Conservation (phyloP, 2,888 invertebrate genomes). For the Heliconius sara region DNA sequence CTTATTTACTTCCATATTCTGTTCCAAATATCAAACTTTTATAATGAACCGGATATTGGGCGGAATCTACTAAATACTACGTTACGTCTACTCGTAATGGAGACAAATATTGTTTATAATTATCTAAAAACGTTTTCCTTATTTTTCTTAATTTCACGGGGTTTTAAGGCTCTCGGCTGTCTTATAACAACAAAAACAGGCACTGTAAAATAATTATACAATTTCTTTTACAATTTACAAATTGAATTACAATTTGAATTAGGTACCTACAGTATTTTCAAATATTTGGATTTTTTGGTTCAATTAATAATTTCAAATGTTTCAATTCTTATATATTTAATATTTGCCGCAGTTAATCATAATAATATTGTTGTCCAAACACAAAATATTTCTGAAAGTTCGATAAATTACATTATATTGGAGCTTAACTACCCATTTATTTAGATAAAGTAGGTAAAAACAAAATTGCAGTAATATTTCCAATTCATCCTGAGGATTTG, state of each 20-base stretch:
- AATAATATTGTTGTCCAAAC: not conserved
- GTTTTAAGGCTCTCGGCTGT: too few relatives aligned
- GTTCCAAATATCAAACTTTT: constrained; percentile 23
- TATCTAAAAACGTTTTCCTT: not conserved
- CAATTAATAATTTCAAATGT: not conserved
- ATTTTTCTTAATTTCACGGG: constrained; percentile 3
- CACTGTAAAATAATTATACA: too few relatives aligned
- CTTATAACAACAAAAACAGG: too few relatives aligned
- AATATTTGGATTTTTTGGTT: not conserved
- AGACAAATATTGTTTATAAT: constrained; percentile 3
- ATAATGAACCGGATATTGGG: constrained; percentile 43
- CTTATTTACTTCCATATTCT: constrained; percentile 10
- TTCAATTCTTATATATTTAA: not conserved
- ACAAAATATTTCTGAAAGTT: not conserved
- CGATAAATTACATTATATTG: not conserved
- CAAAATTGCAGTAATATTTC: too few relatives aligned
- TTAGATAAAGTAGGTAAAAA: not conserved
- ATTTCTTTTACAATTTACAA: too few relatives aligned
- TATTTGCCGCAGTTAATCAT: not conserved
- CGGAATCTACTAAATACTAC: constrained; percentile 51
- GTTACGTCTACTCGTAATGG: constrained; percentile 24
- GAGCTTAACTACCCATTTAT: not conserved
- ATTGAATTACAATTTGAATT: not conserved
- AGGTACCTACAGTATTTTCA: not conserved
- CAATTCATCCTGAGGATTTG: too few relatives aligned